A percentile compares a stretch with the other conserved stretches of the same genome.
Evolutionary conservation across 1,140 invertebrate genomes (phyloP).

Genomic region (Drosophila ogumai): DNA sequence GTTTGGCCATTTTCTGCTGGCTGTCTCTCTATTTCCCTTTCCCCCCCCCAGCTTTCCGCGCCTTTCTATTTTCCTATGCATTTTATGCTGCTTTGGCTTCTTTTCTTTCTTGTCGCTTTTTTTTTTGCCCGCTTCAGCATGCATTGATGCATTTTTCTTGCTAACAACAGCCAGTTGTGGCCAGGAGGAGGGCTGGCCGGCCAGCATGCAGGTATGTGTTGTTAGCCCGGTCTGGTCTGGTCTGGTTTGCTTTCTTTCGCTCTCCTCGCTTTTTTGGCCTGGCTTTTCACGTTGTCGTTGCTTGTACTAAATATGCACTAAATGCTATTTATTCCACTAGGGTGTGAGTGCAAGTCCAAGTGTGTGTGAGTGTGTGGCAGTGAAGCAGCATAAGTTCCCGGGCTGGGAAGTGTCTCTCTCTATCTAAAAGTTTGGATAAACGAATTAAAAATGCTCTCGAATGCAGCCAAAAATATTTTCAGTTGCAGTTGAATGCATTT

Average conservation of each 20-base stretch:
- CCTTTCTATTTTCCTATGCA: conserved; percentile 62
- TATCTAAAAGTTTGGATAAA: conserved; percentile 21
- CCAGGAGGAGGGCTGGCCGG: conserved; percentile 1
- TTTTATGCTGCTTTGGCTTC: conserved; percentile 66
- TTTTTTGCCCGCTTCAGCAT: conserved; percentile 54
- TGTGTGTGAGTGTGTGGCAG: conserved; percentile 17
- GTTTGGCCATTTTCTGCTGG: conserved; percentile 79
- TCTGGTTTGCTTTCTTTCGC: conserved; percentile 45
- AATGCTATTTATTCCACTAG: conserved; percentile 70
- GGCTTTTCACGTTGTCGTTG: conserved; percentile 59
- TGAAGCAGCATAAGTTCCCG: conserved; percentile 33
- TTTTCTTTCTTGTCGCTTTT: conserved; percentile 51
- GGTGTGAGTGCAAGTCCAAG: conserved; percentile 17
- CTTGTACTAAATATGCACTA: conserved; percentile 77
- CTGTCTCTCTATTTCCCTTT: conserved; percentile 25
- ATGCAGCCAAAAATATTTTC: not conserved
- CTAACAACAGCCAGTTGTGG: conserved; percentile 58
- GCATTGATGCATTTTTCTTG: conserved; percentile 82
- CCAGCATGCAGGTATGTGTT: conserved; percentile 56
- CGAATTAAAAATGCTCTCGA: conserved; percentile 34
- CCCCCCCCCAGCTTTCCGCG: conserved; percentile 27
- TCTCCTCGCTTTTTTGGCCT: conserved; percentile 58
- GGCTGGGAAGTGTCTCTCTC: conserved; percentile 13
- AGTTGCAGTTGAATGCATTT: conserved; percentile 2
- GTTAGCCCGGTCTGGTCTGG: conserved; percentile 34